A percentile compares a stretch with the other conserved stretches of the same genome.
Evolutionary conservation across 2,797 vertebrate genomes (phyloP).

Genomic region (Notamacropus eugenii): DNA sequence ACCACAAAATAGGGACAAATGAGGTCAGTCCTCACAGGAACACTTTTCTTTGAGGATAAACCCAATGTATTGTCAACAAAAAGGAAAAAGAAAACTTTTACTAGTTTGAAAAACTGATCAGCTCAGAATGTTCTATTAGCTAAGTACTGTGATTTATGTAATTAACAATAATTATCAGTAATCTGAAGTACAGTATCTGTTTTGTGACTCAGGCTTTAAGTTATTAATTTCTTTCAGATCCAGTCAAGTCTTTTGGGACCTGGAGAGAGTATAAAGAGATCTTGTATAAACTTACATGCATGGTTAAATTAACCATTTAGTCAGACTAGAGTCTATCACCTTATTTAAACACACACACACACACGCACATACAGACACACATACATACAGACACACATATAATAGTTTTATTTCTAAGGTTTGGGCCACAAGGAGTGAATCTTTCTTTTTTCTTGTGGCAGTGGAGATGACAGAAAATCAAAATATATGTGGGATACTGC

Average conservation of each 20-base stretch:
- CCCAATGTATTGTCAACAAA: neutral
- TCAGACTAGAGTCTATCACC: neutral
- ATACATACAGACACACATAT: neutral
- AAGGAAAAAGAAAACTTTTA: neutral
- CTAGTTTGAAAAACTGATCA: neutral
- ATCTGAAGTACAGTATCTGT: neutral
- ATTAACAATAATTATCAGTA: neutral
- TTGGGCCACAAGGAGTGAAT: neutral
- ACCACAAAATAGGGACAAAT: neutral
- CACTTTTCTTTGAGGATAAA: neutral
- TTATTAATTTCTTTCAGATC: neutral
- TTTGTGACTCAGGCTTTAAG: neutral
- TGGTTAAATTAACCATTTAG: neutral
- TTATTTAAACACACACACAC: neutral
- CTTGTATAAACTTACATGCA: neutral
- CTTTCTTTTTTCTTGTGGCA: neutral
- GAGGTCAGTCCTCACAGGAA: neutral
- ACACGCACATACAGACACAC: neutral
- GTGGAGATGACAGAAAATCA: neutral
- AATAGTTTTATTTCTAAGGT: neutral
- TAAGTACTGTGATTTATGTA: neutral
- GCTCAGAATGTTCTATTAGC: neutral
- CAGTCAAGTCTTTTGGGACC: neutral
- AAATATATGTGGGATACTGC: neutral
- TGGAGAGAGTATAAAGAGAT: neutral